Base-by-base conservation (phyloP, 1,140 invertebrate species). In the Scaptomyza pallida region DNA sequence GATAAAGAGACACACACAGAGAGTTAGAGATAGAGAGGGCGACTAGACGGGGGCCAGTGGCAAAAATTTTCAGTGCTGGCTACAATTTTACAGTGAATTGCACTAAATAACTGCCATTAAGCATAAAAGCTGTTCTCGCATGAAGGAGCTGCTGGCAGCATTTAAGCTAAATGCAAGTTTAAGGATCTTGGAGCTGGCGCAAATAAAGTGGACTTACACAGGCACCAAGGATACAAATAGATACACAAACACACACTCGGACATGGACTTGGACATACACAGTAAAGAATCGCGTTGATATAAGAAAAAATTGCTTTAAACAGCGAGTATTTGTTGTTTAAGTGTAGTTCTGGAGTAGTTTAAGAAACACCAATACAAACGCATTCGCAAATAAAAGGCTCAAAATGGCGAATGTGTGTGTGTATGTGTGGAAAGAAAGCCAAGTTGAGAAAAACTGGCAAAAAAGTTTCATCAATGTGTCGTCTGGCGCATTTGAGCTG, bases 71-170 rank as follows among this genome's bases (percentile, higher is more conserved):
- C 63, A 79, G 67, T 59, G 68, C 77, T 86, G 77, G 78, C 82
- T 74, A 80, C 83, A 83, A 89, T 83, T 89, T 89, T 75, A 88
- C 78, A 80, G 78, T 83, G 82, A 89, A 89, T 82, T 89, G 73
- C 85, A 85, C 85, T 89, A 89, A 89, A 89, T 85, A 89, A 89
- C 85, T 81, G 74, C 85, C 74, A 89, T 89, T 89, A 89, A 89
- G 79, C 75, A 89, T 89, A 89, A 89, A 89, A 89, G 80, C 80
- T 82, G 78, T 85, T 85, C 73, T 85, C 86, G 80, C 85, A 82
- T 89, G 86, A 89, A 89, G 72, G 80, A 79, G 68, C 68, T 72
- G 57, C 62, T 72, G 75, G 67, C 69, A 86, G 81, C 78, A 82
- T 86, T 88, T 88, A 86, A 81, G 81, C 82, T 82, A 88, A 88